Conservation (phyloP, 2,113 vertebrate genomes). For the Antechinus flavipes region DNA sequence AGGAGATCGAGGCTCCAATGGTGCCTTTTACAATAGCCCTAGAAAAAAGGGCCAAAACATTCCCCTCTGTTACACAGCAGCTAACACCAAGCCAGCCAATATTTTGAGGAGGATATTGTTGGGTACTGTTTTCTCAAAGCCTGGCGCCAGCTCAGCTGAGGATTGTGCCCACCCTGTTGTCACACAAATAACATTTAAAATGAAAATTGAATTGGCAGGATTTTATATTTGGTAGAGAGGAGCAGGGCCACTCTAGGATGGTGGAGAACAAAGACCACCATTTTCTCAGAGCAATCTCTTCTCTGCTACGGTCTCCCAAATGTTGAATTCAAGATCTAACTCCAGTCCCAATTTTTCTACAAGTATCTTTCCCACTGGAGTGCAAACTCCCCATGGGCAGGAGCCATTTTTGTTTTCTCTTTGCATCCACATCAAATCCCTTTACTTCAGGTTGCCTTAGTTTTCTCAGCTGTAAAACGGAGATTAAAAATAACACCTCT, state of each 20-base stretch:
- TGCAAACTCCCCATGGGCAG: not conserved
- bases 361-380: not conserved
- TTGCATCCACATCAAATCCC: not conserved
- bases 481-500: not conserved
- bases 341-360: not conserved
- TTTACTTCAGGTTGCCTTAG: not conserved
- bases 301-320: not conserved
- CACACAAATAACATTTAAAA: not conserved
- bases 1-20: too few species aligned
- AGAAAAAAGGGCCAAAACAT: too few species aligned
- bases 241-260: too few species aligned
- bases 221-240: not conserved
- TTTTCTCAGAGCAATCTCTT: not conserved
- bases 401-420: not conserved
- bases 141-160: not conserved
- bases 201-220: not conserved
- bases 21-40: too few species aligned
- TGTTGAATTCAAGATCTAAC: not conserved
- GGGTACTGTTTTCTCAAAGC: not conserved
- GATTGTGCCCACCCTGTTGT: not conserved
- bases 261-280: too few species aligned
- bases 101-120: not conserved
- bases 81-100: not conserved
- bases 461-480: not conserved
- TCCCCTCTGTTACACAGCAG: not conserved